Conservation (phyloP, 2,888 invertebrate species). For the Geophilus truncorum region DNA sequence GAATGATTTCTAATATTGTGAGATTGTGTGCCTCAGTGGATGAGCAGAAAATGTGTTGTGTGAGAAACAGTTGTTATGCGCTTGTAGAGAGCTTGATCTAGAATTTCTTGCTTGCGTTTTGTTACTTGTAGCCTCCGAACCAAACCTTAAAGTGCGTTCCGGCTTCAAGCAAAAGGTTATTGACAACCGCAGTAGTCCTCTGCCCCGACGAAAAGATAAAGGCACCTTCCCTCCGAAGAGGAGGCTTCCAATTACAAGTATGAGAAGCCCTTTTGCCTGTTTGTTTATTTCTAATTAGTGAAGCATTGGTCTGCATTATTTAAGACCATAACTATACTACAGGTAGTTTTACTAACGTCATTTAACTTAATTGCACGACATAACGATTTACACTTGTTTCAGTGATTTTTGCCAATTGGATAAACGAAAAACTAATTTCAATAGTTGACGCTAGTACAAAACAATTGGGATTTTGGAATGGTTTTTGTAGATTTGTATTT, state of each 20-base stretch:
- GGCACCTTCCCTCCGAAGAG: constrained; percentile 69
- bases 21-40: constrained; percentile 5
- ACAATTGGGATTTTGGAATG: too few relatives aligned
- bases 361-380: background rate
- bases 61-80: constrained; percentile 11
- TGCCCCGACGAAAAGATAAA: constrained; percentile 73
- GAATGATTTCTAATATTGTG: background rate
- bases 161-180: constrained; percentile 70
- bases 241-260: constrained; percentile 62
- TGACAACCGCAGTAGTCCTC: constrained; percentile 87
- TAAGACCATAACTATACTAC: background rate
- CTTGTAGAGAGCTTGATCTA: constrained; percentile 15
- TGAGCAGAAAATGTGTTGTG: constrained; percentile 20
- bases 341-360: constrained; percentile 16
- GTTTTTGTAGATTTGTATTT: background rate
- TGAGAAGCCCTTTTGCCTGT: constrained; percentile 40
- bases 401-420: background rate
- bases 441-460: background rate
- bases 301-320: background rate
- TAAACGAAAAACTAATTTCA: background rate
- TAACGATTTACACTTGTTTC: background rate
- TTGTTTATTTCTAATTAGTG: background rate
- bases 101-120: constrained; percentile 31
- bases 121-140: constrained; percentile 74
- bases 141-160: constrained; percentile 65